These are phyloP conservation scores for Phlogophora meticulosa DNA, from an alignment of 2,888 invertebrate species.

Conservation along the genomic window DNA sequence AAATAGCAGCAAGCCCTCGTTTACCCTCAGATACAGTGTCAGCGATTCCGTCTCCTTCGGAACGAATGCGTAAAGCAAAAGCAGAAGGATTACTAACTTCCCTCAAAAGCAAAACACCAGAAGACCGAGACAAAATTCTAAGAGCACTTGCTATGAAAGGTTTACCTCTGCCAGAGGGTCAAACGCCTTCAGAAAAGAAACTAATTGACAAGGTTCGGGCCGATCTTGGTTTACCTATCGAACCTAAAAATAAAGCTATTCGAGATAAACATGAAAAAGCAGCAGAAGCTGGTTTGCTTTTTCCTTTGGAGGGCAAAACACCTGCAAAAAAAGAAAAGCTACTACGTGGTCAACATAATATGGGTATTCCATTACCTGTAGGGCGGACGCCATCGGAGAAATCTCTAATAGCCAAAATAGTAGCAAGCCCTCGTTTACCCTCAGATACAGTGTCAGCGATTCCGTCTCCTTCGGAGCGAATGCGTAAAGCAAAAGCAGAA, in stretches of 20 bases:
- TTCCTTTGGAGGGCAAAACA: constrained; percentile 22
- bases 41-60: neutral
- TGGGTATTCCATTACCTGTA: constrained; percentile 44
- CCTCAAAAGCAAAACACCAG: constrained; percentile 58
- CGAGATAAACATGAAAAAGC: constrained; percentile 9
- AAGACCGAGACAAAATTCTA: constrained; percentile 64
- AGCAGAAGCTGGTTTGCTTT: neutral
- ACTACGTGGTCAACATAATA: constrained; percentile 55
- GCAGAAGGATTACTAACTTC: constrained; percentile 32
- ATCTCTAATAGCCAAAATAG: constrained; percentile 60
- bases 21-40: neutral
- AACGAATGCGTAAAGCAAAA: constrained; percentile 23
- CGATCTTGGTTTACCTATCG: constrained; percentile 15
- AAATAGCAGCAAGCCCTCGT: constrained; percentile 1
- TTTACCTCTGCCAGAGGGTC: constrained; percentile 53
- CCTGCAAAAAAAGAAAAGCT: constrained; percentile 65
- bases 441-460: neutral
- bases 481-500: constrained; percentile 53
- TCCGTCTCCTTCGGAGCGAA: neutral
- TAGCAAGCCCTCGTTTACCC: constrained; percentile 49
- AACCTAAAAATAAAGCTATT: constrained; percentile 11
- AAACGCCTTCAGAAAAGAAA: constrained; percentile 48
- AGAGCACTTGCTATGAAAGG: constrained; percentile 55
- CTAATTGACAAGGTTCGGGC: constrained; percentile 9
- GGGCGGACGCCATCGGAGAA: constrained; percentile 65